These are phyloP conservation scores for Thecocarcelia acutangulata DNA, from an alignment of 2,888 invertebrate species.

Conservation along the genomic window DNA sequence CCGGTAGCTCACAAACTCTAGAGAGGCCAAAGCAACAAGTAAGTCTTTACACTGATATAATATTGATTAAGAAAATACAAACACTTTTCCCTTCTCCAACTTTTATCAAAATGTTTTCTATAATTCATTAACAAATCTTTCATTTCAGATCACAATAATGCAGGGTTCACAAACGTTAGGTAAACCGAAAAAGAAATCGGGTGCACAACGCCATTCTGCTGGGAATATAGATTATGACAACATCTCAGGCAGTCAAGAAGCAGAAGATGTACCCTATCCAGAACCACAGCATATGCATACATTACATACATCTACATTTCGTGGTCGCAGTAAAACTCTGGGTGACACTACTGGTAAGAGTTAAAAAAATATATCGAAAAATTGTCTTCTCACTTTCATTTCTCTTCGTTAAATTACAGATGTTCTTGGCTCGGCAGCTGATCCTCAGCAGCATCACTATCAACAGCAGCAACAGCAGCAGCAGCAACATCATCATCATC, in stretches of 20 bases:
- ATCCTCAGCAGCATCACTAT: slow-evolving; percentile 73
- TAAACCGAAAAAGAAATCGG: slow-evolving; percentile 89
- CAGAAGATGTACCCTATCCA: slow-evolving; percentile 84
- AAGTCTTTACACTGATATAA: slow-evolving; percentile 4
- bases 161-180: slow-evolving; percentile 91
- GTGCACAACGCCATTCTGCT: slow-evolving; percentile 90
- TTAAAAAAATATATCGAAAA: slow-evolving; percentile 28
- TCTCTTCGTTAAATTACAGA: slow-evolving; percentile 54
- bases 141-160: slow-evolving; percentile 84
- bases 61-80: too few species aligned
- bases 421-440: slow-evolving; percentile 44
- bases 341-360: slow-evolving; percentile 89
- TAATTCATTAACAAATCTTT: background rate
- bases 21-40: slow-evolving; percentile 86
- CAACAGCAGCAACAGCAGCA: slow-evolving; percentile 74
- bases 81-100: too few species aligned
- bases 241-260: slow-evolving; percentile 88
- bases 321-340: slow-evolving; percentile 94
- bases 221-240: slow-evolving; percentile 93
- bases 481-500: slow-evolving; percentile 80
- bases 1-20: slow-evolving; percentile 84
- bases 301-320: slow-evolving; percentile 83
- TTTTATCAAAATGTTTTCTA: background rate
- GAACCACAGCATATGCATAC: slow-evolving; percentile 77
- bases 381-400: background rate